phyloP scores from a whole-genome alignment of 2,888 invertebrate genomes.

The Aphrophora alni region DNA sequence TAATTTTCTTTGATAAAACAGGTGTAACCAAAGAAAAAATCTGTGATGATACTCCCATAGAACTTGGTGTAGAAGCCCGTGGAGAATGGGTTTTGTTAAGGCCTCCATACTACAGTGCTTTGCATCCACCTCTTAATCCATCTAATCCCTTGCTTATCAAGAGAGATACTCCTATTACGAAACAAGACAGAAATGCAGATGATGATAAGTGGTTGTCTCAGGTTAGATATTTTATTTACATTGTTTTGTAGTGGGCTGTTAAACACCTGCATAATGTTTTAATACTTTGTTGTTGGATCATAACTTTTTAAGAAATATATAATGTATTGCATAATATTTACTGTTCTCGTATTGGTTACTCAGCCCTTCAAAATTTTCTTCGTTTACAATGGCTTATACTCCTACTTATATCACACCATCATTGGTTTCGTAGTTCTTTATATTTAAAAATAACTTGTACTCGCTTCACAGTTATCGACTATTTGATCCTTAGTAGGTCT shows the following conservation, averaged over 20 bases:
- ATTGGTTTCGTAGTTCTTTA: no score
- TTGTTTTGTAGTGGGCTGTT: no score
- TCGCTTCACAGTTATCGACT: no score
- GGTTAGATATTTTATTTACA: slow-evolving; percentile 39
- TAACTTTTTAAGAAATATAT: not conserved
- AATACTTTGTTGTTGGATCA: no score
- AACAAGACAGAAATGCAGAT: slow-evolving; percentile 27
- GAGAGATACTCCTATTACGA: slow-evolving; percentile 56
- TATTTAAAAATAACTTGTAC: no score
- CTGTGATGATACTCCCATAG: slow-evolving; percentile 85
- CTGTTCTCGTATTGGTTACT: no score
- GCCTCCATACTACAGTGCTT: slow-evolving; percentile 61
- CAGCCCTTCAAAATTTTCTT: no score
- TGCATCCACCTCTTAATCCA: slow-evolving; percentile 76
- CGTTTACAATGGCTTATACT: no score
- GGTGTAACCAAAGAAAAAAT: slow-evolving; percentile 82
- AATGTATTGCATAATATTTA: no score
- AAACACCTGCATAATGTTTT: no score
- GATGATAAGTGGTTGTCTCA: slow-evolving; percentile 91
- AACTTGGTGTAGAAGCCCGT: slow-evolving; percentile 82
- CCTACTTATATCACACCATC: no score
- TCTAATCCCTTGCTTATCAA: slow-evolving; percentile 64
- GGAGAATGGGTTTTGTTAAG: slow-evolving; percentile 90
- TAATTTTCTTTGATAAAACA: slow-evolving; percentile 52
- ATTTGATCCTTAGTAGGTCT: no score